These are phyloP conservation scores for Galeruca laticollis DNA, from an alignment of 2,888 invertebrate genomes.

Conservation along the genomic window DNA sequence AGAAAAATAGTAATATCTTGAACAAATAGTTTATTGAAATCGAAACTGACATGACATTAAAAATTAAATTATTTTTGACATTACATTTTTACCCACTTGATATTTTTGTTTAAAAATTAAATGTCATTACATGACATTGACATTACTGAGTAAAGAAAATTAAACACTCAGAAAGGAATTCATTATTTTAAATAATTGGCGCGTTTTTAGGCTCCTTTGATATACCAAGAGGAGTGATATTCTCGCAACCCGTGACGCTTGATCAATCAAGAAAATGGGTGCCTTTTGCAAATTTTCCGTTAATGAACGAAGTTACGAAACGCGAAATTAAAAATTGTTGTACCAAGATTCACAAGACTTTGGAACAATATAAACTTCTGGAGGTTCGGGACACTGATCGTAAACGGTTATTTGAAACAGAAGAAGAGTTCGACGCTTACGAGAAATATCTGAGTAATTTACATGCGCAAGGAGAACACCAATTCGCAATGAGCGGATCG, in stretches of 20 bases:
- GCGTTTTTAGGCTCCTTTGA: constrained; percentile 68
- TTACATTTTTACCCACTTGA: too few relatives aligned
- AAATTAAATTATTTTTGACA: too few relatives aligned
- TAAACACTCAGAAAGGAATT: not conserved
- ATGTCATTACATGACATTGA: too few relatives aligned
- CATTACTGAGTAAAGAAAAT: too few relatives aligned
- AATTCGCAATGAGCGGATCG: not conserved
- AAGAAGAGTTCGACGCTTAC: constrained; percentile 10
- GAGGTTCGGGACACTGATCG: not conserved
- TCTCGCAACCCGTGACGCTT: constrained; percentile 71
- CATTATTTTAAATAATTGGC: not conserved
- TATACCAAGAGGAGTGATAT: constrained; percentile 68
- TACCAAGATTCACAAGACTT: not conserved
- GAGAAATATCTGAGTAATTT: constrained; percentile 1
- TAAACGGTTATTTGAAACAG: not conserved
- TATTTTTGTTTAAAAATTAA: too few relatives aligned
- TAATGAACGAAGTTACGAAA: constrained; percentile 42
- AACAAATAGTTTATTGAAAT: too few relatives aligned
- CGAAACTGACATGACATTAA: too few relatives aligned
- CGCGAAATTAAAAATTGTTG: constrained; percentile 36
- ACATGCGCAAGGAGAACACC: not conserved
- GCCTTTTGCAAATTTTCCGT: constrained; percentile 61
- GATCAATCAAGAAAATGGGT: constrained; percentile 67
- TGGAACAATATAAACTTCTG: not conserved
- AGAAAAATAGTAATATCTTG: too few relatives aligned